Evolutionary conservation across 2,797 vertebrate species (phyloP).

Genomic region (Syngnathus acus): DNA sequence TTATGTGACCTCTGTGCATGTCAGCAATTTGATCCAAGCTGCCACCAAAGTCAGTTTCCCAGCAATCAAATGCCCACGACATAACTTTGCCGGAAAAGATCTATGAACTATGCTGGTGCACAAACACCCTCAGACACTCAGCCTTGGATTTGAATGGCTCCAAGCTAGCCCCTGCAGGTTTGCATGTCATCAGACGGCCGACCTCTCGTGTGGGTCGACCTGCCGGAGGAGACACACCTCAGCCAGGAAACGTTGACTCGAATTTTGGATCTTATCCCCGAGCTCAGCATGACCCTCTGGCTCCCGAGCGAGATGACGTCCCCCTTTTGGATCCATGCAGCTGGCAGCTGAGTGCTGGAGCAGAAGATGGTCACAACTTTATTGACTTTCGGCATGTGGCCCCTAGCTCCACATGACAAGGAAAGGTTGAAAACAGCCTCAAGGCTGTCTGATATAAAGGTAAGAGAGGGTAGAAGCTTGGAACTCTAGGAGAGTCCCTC

Average conservation of each 20-base stretch:
- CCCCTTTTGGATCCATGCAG: slow-evolving; percentile 55
- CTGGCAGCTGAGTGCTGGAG: slow-evolving; percentile 61
- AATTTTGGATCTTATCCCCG: neutral
- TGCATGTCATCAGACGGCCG: slow-evolving; percentile 24
- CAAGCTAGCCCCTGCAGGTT: slow-evolving; percentile 23
- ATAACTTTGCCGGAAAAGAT: slow-evolving; percentile 28
- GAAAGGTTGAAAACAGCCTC: neutral
- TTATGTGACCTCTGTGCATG: slow-evolving; percentile 15
- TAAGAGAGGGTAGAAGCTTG: slow-evolving; percentile 47
- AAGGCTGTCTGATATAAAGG: slow-evolving; percentile 17
- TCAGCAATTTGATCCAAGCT: slow-evolving; percentile 44
- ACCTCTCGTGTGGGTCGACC: neutral
- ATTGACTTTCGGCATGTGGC: slow-evolving; percentile 36
- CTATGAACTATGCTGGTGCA: slow-evolving; percentile 6
- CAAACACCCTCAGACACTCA: neutral
- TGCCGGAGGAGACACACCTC: slow-evolving; percentile 9
- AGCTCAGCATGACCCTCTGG: slow-evolving; percentile 23
- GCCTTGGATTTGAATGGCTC: slow-evolving; percentile 15
- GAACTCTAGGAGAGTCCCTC: slow-evolving; percentile 60
- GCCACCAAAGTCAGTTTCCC: slow-evolving; percentile 44
- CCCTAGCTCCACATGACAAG: slow-evolving; percentile 11
- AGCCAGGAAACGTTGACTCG: neutral
- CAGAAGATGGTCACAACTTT: slow-evolving; percentile 49
- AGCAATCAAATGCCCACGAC: slow-evolving; percentile 40
- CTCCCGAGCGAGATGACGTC: slow-evolving; percentile 52